These are phyloP conservation scores for Zootermopsis nevadensis DNA, from an alignment of 2,888 invertebrate species.

Conservation along the genomic window DNA sequence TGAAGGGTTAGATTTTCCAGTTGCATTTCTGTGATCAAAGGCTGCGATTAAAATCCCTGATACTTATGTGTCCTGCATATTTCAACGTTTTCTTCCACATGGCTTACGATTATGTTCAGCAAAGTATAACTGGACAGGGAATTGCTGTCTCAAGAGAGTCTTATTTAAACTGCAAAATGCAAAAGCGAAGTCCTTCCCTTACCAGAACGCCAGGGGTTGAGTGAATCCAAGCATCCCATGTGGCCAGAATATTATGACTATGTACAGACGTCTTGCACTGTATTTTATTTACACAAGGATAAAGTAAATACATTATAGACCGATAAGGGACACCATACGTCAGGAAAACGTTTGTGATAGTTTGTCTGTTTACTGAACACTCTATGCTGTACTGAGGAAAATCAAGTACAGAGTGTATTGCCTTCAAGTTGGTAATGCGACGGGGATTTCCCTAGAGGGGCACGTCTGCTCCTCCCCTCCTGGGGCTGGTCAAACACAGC, in stretches of 20 bases:
- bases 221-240: no score
- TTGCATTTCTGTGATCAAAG: no score
- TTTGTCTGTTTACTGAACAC: slow-evolving; percentile 4
- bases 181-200: no score
- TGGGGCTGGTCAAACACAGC: slow-evolving; percentile 1
- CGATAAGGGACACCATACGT: background rate
- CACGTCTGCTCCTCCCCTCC: background rate
- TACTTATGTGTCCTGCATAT: no score
- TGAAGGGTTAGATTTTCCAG: no score
- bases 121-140: background rate
- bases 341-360: background rate
- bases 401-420: background rate
- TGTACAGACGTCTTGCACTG: background rate
- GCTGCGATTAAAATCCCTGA: no score
- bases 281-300: slow-evolving; percentile 6
- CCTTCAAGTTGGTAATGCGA: background rate
- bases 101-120: no score
- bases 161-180: background rate
- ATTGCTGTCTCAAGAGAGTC: background rate
- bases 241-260: no score
- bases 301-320: background rate
- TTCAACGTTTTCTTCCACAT: no score
- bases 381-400: slow-evolving; percentile 19
- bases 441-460: slow-evolving; percentile 9
- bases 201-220: no score